phyloP scores from a whole-genome alignment of 2,888 invertebrate genomes.

The Crocallis elinguaria region DNA sequence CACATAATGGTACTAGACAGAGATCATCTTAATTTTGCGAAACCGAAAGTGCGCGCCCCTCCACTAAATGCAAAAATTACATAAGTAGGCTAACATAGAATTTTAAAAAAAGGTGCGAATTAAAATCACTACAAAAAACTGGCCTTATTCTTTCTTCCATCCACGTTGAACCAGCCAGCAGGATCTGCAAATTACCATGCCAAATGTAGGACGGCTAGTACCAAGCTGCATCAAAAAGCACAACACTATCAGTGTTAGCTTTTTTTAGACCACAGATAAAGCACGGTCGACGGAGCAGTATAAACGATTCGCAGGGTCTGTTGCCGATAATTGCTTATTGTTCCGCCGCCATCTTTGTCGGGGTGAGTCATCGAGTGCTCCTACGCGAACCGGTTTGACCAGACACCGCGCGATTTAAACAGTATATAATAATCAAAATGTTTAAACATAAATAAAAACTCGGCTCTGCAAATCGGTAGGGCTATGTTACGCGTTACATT shows the following conservation, averaged over 20 bases:
- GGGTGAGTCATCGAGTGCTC: slow-evolving; percentile 48
- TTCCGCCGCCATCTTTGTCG: slow-evolving; percentile 65
- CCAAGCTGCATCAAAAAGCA: too few species aligned
- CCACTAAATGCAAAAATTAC: too few species aligned
- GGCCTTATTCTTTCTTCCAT: too few species aligned
- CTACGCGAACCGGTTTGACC: slow-evolving; percentile 58
- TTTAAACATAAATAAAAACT: slow-evolving; percentile 39
- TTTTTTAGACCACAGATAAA: slow-evolving; percentile 36
- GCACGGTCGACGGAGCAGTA: slow-evolving; percentile 31
- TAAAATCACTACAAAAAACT: too few species aligned
- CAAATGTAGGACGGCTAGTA: too few species aligned
- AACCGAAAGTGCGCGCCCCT: too few species aligned
- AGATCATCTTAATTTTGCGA: too few species aligned
- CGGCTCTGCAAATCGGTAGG: slow-evolving; percentile 17
- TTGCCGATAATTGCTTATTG: slow-evolving; percentile 70
- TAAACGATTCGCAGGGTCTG: slow-evolving; percentile 38
- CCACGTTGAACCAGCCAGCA: too few species aligned
- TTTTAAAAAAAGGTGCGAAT: too few species aligned
- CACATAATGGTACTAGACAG: too few species aligned
- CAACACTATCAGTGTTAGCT: background rate
- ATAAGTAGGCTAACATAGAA: too few species aligned
- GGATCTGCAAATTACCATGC: too few species aligned
- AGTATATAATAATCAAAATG: slow-evolving; percentile 61
- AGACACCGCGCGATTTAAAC: slow-evolving; percentile 56
- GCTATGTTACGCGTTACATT: background rate